Percentiles rank a stretch among this genome's conserved stretches.
phyloP scores from a whole-genome alignment of 2,113 vertebrate species.

The Glareola pratincola region DNA sequence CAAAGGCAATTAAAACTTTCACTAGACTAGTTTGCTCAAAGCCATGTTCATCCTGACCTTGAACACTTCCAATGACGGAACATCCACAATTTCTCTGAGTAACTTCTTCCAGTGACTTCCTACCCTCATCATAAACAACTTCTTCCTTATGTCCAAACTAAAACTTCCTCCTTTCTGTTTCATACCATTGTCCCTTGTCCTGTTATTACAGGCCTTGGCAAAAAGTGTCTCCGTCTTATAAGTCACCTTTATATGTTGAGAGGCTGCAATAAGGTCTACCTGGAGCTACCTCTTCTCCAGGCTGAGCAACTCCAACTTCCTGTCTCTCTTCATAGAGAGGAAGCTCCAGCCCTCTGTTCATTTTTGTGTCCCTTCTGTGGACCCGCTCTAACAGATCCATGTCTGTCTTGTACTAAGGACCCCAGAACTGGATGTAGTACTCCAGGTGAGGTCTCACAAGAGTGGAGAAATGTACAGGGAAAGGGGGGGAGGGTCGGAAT shows the following conservation, averaged over 20 bases:
- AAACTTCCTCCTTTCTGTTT: not conserved
- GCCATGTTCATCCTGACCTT: not conserved
- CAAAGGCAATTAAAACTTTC: not conserved
- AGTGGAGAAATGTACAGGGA: not conserved
- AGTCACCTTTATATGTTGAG: rapidly evolving
- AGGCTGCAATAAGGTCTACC: not conserved
- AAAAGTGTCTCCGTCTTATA: not conserved
- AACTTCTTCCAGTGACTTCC: not conserved
- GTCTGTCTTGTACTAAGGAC: not conserved
- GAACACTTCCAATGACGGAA: not conserved
- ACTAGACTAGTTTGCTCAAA: not conserved
- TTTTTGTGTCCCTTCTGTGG: not conserved
- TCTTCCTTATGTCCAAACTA: not conserved
- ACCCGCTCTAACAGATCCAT: not conserved
- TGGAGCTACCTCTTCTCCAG: not conserved
- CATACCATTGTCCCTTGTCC: not conserved
- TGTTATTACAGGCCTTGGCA: not conserved
- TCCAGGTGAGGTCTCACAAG: not conserved
- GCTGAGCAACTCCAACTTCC: not conserved
- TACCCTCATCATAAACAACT: rapidly evolving
- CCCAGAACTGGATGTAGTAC: not conserved
- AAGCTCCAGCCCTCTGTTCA: not conserved
- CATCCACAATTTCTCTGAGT: not conserved
- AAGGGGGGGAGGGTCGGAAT: not conserved
- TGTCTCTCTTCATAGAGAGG: not conserved